Evolutionary conservation across 2,113 vertebrate genomes (phyloP), one percentile per base, ranked within the genome.

Genomic region (Balaeniceps rex): DNA sequence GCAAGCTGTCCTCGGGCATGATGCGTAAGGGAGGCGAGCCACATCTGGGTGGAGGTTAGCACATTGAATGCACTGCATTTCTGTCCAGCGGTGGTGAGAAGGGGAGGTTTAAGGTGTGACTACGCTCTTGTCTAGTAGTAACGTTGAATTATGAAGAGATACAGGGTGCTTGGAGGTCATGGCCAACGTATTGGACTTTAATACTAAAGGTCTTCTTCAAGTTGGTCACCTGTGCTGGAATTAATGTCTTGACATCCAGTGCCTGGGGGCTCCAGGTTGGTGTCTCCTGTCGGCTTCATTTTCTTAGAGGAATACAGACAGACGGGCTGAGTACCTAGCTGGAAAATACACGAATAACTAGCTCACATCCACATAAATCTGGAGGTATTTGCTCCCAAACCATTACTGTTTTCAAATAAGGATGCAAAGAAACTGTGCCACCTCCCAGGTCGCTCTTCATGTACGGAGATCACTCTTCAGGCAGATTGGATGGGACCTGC

Each of bases 111-210:
- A 7, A 70, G 66, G 60, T 51, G 64, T 29, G 68, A 61, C n/a
- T 26, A 4, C 5, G 15, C 40, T 40, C 40, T 58, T 28, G 36
- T 29, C 1, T 1, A 33, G 34, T 21, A 44, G 46, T 40, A 17
- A 21, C 2, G 1, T 25, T 61, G 74, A 87, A 12, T 15, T 34
- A 6, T 4, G 10, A 52, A 81, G 64, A 34, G 24, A 10, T 24
- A 7, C 14, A 4, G 36, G 18, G 29, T n/a, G 18, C 34, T 57
- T 16, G 42, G 44, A 46, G 21, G 42, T 57, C 49, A 12, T 5
- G 38, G 58, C 23, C n/a, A 47, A 4, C 2, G 1, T 4, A 7
- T 14, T 21, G 23, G 31, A 7, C 6, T 78, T 24, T 6, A 26
- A 7, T n/a, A 26, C 19, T 44, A 33, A 93, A 93, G 18, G 16